Conservation (phyloP, 2,888 invertebrate genomes). For the Drosophila acutilabella region DNA sequence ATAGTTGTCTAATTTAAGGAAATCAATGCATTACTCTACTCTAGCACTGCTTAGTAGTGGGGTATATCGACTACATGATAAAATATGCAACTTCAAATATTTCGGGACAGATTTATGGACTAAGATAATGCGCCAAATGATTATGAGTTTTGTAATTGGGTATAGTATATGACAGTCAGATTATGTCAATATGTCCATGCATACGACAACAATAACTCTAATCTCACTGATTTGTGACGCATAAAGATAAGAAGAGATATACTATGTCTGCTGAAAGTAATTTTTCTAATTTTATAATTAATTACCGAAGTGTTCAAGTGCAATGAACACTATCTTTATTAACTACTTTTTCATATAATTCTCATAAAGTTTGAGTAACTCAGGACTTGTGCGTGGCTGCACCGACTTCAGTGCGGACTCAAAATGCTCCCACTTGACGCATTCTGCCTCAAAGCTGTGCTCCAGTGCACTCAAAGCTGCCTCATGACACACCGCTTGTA, state of each 20-base stretch:
- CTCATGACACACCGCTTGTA: constrained; percentile 95
- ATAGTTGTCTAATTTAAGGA: background rate
- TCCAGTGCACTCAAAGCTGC: constrained; percentile 95
- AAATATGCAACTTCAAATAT: background rate
- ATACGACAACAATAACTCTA: constrained; percentile 14
- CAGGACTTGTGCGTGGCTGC: constrained; percentile 90
- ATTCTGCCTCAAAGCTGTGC: constrained; percentile 88
- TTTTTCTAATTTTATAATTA: constrained; percentile 1
- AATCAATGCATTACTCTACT: constrained; percentile 12
- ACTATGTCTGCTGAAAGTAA: background rate
- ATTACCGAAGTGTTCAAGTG: background rate
- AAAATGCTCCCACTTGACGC: constrained; percentile 90
- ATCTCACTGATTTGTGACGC: constrained; percentile 15
- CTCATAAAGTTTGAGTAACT: constrained; percentile 90
- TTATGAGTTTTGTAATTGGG: constrained; percentile 15
- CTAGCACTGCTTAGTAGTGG: background rate
- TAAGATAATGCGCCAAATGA: constrained; percentile 15
- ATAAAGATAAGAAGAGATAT: constrained; percentile 7
- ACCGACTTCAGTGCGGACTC: constrained; percentile 89
- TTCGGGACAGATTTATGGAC: constrained; percentile 7
- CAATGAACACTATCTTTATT: constrained; percentile 1
- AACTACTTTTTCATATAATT: constrained; percentile 86
- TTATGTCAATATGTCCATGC: background rate
- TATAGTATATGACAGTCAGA: background rate
- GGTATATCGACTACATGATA: constrained; percentile 2